phyloP scores from a whole-genome alignment of 2,113 vertebrate species.

The Redunca redunca region DNA sequence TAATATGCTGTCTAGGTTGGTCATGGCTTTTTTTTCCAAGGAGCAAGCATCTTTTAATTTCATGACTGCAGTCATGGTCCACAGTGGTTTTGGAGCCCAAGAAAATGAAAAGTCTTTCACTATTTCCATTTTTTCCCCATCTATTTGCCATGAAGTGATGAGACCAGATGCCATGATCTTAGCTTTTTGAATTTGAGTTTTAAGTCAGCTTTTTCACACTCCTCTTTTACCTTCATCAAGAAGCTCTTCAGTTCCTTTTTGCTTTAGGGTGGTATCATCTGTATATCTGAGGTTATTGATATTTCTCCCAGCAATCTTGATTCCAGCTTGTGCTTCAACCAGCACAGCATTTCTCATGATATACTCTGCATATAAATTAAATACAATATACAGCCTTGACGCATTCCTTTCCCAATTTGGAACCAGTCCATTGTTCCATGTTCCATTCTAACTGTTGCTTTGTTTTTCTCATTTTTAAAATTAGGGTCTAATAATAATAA shows the following conservation, averaged over 20 bases:
- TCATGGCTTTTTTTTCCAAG: background rate
- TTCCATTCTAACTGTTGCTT: background rate
- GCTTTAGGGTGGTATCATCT: background rate
- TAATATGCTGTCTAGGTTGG: background rate
- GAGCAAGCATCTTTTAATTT: background rate
- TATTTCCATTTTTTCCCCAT: background rate
- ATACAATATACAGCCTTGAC: background rate
- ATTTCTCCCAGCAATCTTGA: background rate
- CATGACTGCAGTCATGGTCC: background rate
- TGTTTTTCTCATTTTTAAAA: conserved; percentile 28
- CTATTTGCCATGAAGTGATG: background rate
- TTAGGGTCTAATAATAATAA: background rate
- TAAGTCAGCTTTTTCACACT: background rate
- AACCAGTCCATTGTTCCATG: background rate
- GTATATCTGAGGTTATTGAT: background rate
- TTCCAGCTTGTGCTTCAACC: background rate
- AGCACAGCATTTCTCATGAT: background rate
- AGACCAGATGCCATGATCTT: background rate
- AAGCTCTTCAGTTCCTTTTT: background rate
- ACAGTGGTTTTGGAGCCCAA: background rate
- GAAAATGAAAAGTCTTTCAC: background rate
- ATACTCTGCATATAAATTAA: background rate
- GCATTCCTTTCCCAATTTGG: background rate
- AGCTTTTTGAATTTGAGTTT: background rate
- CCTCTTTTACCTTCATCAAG: background rate